Conservation (phyloP, 2,888 invertebrate species). For the Tricholauxania praeusta region DNA sequence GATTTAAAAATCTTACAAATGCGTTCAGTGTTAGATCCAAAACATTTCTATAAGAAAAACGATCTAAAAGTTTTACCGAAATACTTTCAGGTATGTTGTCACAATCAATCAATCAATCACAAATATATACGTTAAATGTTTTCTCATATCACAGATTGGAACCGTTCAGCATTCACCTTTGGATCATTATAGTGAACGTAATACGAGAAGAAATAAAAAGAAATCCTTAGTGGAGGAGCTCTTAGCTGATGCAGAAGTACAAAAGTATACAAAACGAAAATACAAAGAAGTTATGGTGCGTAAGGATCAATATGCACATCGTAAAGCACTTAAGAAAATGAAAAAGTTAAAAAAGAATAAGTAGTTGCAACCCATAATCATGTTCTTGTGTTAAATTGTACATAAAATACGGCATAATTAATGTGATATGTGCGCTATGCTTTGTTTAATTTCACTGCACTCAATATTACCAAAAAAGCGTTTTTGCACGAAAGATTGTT, state of each 20-base stretch:
- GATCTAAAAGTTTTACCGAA: conserved; percentile 89
- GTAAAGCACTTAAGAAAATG: conserved; percentile 81
- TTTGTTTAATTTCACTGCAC: no score
- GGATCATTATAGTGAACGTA: conserved; percentile 87
- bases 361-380: conserved; percentile 33
- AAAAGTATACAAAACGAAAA: conserved; percentile 83
- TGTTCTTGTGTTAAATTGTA: conserved; percentile 8
- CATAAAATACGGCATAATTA: background rate
- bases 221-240: conserved; percentile 93
- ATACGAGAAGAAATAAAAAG: conserved; percentile 89
- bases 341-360: conserved; percentile 70
- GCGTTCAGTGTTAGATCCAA: conserved; percentile 92
- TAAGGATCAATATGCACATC: conserved; percentile 77
- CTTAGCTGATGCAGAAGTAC: conserved; percentile 87
- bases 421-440: no score
- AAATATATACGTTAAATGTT: background rate
- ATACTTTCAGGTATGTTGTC: conserved; percentile 84
- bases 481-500: no score
- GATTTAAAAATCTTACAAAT: conserved; percentile 92
- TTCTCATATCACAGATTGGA: conserved; percentile 71
- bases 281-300: conserved; percentile 80
- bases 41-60: conserved; percentile 95
- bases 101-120: conserved; percentile 5
- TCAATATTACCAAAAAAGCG: no score
- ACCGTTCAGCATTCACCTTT: conserved; percentile 85